Evolutionary conservation across 2,113 vertebrate species (phyloP).

Genomic region (Phyllostomus hastatus): DNA sequence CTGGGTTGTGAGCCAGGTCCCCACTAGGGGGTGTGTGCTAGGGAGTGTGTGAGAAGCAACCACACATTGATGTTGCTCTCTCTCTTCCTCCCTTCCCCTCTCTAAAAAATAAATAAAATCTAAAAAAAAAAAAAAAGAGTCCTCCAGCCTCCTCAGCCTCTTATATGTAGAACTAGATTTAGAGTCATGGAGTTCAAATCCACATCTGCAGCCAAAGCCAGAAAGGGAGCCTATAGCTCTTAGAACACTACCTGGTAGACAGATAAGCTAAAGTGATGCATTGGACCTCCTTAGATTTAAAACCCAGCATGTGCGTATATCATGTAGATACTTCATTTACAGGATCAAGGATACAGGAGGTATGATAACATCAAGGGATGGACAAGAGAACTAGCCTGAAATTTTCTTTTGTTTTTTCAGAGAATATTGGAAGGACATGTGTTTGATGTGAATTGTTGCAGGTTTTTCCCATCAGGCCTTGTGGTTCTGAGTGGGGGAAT

Average conservation of each 20-base stretch:
- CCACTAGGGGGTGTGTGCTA: too few species aligned
- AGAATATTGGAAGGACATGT: slow-evolving; percentile 86
- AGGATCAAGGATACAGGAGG: neutral
- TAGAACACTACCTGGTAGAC: neutral
- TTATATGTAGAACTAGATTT: neutral
- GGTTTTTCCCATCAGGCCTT: slow-evolving; percentile 87
- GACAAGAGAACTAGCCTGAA: slow-evolving; percentile 68
- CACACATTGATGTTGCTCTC: too few species aligned
- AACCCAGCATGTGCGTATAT: neutral
- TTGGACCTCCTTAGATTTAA: neutral
- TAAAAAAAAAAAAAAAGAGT: neutral
- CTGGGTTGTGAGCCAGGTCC: too few species aligned
- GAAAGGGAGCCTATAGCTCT: neutral
- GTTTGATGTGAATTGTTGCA: slow-evolving; percentile 87
- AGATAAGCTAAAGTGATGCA: neutral
- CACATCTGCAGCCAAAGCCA: neutral
- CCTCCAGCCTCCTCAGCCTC: neutral
- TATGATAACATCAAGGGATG: slow-evolving; percentile 27
- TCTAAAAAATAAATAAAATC: too few species aligned
- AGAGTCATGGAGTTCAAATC: neutral
- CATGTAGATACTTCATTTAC: neutral
- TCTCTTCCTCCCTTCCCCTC: too few species aligned
- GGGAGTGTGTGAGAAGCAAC: too few species aligned
- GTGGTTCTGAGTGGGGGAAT: slow-evolving; percentile 87
- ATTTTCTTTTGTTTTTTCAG: slow-evolving; percentile 82